These are phyloP conservation scores for Tinamus guttatus DNA, from an alignment of 2,113 vertebrate genomes.

Conservation along the genomic window DNA sequence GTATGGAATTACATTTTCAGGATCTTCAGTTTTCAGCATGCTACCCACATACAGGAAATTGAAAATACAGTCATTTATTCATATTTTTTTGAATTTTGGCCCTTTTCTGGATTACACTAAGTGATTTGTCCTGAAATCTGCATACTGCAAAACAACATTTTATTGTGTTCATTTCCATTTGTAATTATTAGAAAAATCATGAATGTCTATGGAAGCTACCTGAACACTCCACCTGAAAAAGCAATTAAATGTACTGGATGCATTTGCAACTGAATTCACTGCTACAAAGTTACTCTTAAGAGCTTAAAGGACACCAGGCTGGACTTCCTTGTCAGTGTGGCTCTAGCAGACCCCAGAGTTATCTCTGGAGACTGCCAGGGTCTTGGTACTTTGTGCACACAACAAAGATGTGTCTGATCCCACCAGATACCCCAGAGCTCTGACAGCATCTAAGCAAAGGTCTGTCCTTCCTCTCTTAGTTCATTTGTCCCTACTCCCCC, in stretches of 20 bases:
- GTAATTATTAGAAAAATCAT: background rate
- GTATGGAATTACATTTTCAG: background rate
- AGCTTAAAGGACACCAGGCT: accelerated
- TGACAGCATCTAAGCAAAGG: background rate
- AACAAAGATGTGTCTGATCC: background rate
- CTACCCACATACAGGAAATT: background rate
- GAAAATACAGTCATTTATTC: background rate
- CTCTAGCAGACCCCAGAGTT: background rate
- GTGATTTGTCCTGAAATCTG: background rate
- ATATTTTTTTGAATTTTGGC: background rate
- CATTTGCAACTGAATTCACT: background rate
- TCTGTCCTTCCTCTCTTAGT: background rate
- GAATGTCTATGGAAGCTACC: background rate
- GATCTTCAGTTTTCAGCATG: background rate
- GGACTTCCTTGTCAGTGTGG: background rate
- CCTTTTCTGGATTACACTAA: background rate
- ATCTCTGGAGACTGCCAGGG: accelerated
- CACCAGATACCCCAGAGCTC: background rate
- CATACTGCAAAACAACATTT: background rate
- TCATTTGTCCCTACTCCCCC: background rate
- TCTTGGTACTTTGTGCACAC: background rate
- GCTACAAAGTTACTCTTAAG: background rate
- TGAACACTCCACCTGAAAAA: background rate
- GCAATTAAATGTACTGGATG: background rate
- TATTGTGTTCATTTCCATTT: background rate